These are phyloP conservation scores for Orchesella flavescens DNA, from an alignment of 2,888 invertebrate genomes.

Conservation along the genomic window DNA sequence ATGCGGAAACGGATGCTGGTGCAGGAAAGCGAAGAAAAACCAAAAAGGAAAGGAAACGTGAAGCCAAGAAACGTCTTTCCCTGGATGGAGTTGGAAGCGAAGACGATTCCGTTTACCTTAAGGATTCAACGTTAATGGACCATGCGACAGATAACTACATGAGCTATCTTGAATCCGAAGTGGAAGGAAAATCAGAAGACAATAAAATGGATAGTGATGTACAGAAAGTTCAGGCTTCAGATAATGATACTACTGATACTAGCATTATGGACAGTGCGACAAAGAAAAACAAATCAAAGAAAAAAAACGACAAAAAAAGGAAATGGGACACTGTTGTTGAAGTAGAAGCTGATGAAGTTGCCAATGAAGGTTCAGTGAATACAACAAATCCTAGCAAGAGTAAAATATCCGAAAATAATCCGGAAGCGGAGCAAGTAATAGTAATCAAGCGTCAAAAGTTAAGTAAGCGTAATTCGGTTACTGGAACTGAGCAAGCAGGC, in stretches of 20 bases:
- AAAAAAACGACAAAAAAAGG: slow-evolving; percentile 70
- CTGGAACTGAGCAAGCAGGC: not conserved
- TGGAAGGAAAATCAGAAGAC: slow-evolving; percentile 30
- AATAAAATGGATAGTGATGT: slow-evolving; percentile 23
- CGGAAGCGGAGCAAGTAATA: slow-evolving; percentile 71
- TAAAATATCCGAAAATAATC: slow-evolving; percentile 71
- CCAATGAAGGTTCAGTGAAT: slow-evolving; percentile 53
- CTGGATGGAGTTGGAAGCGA: slow-evolving; percentile 59
- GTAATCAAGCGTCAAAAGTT: slow-evolving; percentile 43
- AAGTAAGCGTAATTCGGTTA: slow-evolving; percentile 3
- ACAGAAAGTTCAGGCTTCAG: not conserved
- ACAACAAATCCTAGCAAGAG: slow-evolving; percentile 25
- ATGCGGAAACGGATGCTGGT: slow-evolving; percentile 45
- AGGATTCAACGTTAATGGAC: slow-evolving; percentile 65
- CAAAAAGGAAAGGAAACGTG: slow-evolving; percentile 58
- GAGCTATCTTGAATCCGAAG: slow-evolving; percentile 66
- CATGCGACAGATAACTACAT: slow-evolving; percentile 67
- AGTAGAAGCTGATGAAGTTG: slow-evolving; percentile 42
- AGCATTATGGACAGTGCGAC: slow-evolving; percentile 57
- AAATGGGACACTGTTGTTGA: slow-evolving; percentile 62
- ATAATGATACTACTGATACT: slow-evolving; percentile 62
- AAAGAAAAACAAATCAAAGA: slow-evolving; percentile 72
- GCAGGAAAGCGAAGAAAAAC: slow-evolving; percentile 51
- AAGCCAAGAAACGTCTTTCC: slow-evolving; percentile 14
- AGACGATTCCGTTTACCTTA: slow-evolving; percentile 59